phyloP scores from a whole-genome alignment of 2,797 vertebrate genomes.

The Podargus strigoides region DNA sequence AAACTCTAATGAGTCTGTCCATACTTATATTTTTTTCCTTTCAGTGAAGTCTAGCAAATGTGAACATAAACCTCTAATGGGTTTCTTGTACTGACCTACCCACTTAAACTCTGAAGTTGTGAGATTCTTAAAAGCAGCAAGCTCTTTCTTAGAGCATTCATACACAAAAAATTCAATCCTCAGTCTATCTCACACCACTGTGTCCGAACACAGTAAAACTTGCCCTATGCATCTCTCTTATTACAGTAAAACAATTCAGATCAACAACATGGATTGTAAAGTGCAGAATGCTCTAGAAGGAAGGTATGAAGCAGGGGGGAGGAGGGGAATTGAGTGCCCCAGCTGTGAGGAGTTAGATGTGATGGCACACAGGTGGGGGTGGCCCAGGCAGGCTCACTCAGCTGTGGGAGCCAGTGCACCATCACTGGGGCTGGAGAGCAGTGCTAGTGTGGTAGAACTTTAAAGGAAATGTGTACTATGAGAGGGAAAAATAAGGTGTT shows the following conservation, averaged over 20 bases:
- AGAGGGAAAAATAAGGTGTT: not conserved
- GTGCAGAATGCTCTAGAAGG: not conserved
- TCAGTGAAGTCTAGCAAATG: not conserved
- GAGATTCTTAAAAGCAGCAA: not conserved
- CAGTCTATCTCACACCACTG: not conserved
- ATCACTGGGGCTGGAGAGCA: not conserved
- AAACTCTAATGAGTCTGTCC: not conserved
- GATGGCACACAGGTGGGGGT: not conserved
- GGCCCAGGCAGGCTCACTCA: not conserved
- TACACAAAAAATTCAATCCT: not conserved
- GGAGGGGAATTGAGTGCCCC: not conserved
- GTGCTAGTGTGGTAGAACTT: not conserved
- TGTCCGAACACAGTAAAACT: no score
- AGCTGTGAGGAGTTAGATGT: not conserved
- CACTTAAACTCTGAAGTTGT: not conserved
- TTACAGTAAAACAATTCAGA: fast-evolving
- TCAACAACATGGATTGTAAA: fast-evolving
- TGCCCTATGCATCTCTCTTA: fast-evolving
- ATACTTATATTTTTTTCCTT: not conserved
- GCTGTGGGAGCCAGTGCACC: not conserved
- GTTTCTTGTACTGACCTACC: not conserved
- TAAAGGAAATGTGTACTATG: not conserved
- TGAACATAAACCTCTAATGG: not conserved
- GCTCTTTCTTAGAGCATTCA: not conserved
- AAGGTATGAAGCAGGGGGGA: not conserved